These are phyloP conservation scores for Dolichopus griseipennis DNA, from an alignment of 2,888 invertebrate species.

Conservation along the genomic window DNA sequence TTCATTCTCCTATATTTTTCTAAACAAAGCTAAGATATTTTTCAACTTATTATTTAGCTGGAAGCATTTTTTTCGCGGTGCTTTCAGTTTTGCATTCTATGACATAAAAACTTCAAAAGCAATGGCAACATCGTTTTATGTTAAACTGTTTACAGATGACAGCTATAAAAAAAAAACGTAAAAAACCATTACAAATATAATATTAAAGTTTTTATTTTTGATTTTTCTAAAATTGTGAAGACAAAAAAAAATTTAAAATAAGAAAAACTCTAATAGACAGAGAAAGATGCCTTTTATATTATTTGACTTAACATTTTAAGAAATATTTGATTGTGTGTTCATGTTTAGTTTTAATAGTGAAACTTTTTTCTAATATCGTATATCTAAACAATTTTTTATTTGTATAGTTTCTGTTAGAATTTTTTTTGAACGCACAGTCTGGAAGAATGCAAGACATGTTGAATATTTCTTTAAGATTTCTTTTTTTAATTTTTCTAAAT, in stretches of 20 bases:
- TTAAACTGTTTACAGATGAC: not conserved
- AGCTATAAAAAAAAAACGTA: not conserved
- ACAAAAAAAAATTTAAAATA: not conserved
- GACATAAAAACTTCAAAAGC: not conserved
- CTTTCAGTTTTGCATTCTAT: no score
- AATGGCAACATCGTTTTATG: conserved; percentile 6
- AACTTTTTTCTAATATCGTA: not conserved
- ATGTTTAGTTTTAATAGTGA: not conserved
- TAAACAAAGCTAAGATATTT: no score
- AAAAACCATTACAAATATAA: no score
- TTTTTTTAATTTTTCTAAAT: no score
- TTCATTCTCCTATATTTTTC: no score
- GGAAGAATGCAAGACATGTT: not conserved
- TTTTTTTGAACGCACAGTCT: not conserved
- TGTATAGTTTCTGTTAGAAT: no score
- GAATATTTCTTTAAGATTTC: no score
- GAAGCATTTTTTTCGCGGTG: no score
- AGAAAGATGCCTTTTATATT: not conserved
- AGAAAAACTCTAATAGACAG: not conserved
- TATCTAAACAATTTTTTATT: no score
- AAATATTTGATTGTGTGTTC: not conserved
- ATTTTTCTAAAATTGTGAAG: not conserved
- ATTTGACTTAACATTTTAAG: not conserved
- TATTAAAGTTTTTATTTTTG: not conserved
- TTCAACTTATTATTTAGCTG: no score